Evolutionary conservation across 2,113 vertebrate genomes (phyloP).

Genomic region (Leptobrachium leishanense): DNA sequence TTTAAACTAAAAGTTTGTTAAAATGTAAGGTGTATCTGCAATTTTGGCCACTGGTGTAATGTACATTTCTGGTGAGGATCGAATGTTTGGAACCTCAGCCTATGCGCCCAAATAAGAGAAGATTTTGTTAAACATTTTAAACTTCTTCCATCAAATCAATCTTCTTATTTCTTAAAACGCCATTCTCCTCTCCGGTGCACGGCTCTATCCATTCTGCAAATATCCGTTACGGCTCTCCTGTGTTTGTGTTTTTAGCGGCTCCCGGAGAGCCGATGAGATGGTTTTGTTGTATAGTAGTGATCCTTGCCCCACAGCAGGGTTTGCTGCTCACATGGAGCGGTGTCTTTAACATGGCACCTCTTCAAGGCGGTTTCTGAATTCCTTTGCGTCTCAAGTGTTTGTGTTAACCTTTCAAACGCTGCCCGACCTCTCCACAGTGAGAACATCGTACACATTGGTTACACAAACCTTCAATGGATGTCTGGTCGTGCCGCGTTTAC

Average conservation of each 20-base stretch:
- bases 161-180: too few species aligned
- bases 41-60: too few species aligned
- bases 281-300: neutral
- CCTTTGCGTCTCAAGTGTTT: constrained; percentile 27
- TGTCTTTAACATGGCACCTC: constrained; percentile 14
- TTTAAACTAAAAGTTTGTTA: too few species aligned
- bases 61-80: too few species aligned
- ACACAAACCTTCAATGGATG: neutral
- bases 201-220: too few species aligned
- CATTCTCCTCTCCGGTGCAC: too few species aligned
- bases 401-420: constrained; percentile 25
- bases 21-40: too few species aligned
- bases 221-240: neutral
- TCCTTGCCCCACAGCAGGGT: neutral
- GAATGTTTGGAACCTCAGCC: too few species aligned
- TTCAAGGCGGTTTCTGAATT: constrained; percentile 1
- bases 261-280: neutral
- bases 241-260: constrained; percentile 16
- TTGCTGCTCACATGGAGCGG: neutral
- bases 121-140: too few species aligned
- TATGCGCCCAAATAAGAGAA: too few species aligned
- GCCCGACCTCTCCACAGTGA: constrained; percentile 11
- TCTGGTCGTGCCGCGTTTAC: constrained; percentile 1
- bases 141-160: too few species aligned
- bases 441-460: constrained; percentile 4